phyloP scores from a whole-genome alignment of 1,140 invertebrate genomes.

The Hylyphantes graminicola region DNA sequence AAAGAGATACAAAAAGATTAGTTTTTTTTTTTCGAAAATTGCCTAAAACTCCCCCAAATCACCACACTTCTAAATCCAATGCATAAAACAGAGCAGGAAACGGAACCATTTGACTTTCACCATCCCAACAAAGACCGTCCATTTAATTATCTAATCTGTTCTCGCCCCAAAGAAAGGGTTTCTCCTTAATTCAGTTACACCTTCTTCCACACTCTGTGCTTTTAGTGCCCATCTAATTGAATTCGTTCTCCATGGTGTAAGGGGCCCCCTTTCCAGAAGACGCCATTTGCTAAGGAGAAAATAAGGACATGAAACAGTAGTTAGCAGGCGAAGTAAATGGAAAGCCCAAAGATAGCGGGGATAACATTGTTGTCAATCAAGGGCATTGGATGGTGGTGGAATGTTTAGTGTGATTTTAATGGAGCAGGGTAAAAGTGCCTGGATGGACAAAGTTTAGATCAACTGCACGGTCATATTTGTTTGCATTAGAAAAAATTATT shows the following conservation, averaged over 20 bases:
- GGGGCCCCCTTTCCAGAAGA: background rate
- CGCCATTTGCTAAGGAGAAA: slow-evolving; percentile 37
- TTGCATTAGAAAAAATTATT: too few relatives aligned
- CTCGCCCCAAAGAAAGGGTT: background rate
- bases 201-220: background rate
- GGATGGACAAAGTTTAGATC: too few relatives aligned
- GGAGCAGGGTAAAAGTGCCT: background rate
- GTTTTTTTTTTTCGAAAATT: background rate
- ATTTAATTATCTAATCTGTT: slow-evolving; percentile 24
- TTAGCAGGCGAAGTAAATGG: slow-evolving; percentile 32
- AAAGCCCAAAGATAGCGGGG: slow-evolving; percentile 10
- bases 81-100: slow-evolving; percentile 20
- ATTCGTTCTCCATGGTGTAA: background rate
- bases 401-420: background rate
- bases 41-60: background rate
- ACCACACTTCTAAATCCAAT: background rate
- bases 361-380: background rate
- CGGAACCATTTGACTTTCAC: slow-evolving; percentile 32
- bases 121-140: background rate
- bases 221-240: slow-evolving; percentile 41
- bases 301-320: slow-evolving; percentile 54
- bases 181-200: slow-evolving; percentile 48
- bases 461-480: too few relatives aligned
- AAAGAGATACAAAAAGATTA: too few relatives aligned
- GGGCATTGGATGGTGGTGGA: background rate